Conservation (phyloP, 2,888 invertebrate genomes). For the Tryphoninae sp. region DNA sequence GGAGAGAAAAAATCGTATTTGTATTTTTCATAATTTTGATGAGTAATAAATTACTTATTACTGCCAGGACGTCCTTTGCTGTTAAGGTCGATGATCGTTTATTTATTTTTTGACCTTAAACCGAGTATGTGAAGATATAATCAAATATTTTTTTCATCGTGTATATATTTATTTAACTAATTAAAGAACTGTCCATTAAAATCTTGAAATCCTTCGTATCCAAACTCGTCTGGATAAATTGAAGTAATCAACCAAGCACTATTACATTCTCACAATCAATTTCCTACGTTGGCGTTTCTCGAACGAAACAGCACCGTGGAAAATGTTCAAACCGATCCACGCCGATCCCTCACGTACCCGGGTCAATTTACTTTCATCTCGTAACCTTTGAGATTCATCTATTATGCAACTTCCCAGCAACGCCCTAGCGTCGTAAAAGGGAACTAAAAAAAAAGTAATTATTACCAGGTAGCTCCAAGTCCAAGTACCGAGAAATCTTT, state of each 20-base stretch:
- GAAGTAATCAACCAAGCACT: not conserved
- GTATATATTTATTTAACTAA: not conserved
- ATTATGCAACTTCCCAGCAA: constrained; percentile 64
- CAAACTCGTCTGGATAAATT: not conserved
- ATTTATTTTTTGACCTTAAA: constrained; percentile 20
- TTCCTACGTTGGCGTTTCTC: constrained; percentile 19
- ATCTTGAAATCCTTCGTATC: not conserved
- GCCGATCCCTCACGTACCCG: constrained; percentile 52
- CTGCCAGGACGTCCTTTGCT: constrained; percentile 28
- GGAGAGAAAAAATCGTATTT: not conserved
- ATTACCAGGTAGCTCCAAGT: constrained; percentile 19
- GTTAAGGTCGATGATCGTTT: constrained; percentile 4
- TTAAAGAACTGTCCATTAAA: not conserved
- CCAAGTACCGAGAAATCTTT: not conserved
- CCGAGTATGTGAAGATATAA: not conserved
- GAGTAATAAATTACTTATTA: constrained; percentile 38
- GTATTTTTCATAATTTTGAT: constrained; percentile 9
- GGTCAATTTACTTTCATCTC: constrained; percentile 76
- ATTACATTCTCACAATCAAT: constrained; percentile 10
- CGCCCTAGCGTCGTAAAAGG: constrained; percentile 25
- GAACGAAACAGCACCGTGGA: constrained; percentile 10
- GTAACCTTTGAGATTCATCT: constrained; percentile 73
- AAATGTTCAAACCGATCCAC: constrained; percentile 14
- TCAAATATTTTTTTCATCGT: not conserved
- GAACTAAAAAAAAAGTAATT: constrained; percentile 1